Evolutionary conservation across 2,113 vertebrate species (phyloP).

Genomic region (Plestiodon gilberti): DNA sequence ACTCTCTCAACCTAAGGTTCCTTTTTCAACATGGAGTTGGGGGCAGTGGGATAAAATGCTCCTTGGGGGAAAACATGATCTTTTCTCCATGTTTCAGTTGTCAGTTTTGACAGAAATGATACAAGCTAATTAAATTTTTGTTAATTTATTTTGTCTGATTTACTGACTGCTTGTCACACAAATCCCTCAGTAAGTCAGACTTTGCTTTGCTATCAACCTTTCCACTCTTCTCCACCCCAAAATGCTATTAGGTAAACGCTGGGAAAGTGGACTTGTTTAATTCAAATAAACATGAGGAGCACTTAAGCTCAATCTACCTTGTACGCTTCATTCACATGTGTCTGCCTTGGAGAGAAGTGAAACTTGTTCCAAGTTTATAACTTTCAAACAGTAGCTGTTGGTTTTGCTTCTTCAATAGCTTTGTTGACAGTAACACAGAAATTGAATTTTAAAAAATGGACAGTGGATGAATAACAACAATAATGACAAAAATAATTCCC

Average conservation of each 20-base stretch:
- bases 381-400: neutral
- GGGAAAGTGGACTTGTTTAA: conserved; percentile 67
- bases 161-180: conserved; percentile 71
- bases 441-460: neutral
- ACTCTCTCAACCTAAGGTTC: conserved; percentile 51
- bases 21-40: conserved; percentile 44
- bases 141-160: conserved; percentile 83
- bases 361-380: conserved; percentile 23
- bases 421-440: neutral
- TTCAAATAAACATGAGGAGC: conserved; percentile 77
- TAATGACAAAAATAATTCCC: neutral
- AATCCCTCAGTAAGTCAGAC: conserved; percentile 62
- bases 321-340: conserved; percentile 50
- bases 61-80: conserved; percentile 71
- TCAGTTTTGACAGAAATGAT: conserved; percentile 78
- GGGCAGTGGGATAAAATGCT: conserved; percentile 52
- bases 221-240: conserved; percentile 51
- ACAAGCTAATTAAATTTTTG: conserved; percentile 80
- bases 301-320: conserved; percentile 68
- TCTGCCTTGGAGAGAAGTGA: conserved; percentile 48
- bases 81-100: conserved; percentile 74
- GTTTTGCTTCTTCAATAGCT: neutral
- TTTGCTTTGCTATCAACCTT: conserved; percentile 64
- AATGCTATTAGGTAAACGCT: conserved; percentile 60
- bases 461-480: neutral